Conservation (phyloP, 2,797 vertebrate genomes). For the Diplodus puntazzo region DNA sequence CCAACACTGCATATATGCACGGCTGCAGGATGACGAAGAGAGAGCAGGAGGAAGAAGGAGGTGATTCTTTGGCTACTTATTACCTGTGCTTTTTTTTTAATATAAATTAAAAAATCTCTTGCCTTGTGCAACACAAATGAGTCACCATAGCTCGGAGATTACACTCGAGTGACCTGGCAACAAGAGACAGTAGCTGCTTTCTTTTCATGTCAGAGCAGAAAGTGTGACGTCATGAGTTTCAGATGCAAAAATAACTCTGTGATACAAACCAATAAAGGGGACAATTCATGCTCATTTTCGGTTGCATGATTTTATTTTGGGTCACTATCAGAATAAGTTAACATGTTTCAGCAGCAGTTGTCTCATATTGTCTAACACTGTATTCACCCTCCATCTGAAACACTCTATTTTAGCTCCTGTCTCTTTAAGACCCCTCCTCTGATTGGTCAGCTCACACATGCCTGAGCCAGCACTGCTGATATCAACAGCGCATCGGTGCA, state of each 20-base stretch:
- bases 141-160: constrained; percentile 26
- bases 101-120: neutral
- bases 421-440: too few species aligned
- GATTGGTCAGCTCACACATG: too few species aligned
- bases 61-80: neutral
- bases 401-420: too few species aligned
- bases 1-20: constrained; percentile 5
- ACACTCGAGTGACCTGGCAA: constrained; percentile 11
- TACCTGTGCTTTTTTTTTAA: neutral
- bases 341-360: too few species aligned
- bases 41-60: neutral
- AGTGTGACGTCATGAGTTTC: neutral
- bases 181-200: neutral
- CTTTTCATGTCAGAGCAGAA: constrained; percentile 7
- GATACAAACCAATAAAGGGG: constrained; percentile 2
- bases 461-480: too few species aligned
- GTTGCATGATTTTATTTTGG: too few species aligned
- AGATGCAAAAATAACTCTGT: neutral
- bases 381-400: too few species aligned
- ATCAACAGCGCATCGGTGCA: too few species aligned
- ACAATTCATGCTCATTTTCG: too few species aligned
- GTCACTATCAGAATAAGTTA: too few species aligned
- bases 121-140: constrained; percentile 3
- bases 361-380: too few species aligned
- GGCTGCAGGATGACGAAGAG: neutral